Base-by-base conservation (phyloP, 2,113 vertebrate genomes). In the Prionailurus viverrinus region DNA sequence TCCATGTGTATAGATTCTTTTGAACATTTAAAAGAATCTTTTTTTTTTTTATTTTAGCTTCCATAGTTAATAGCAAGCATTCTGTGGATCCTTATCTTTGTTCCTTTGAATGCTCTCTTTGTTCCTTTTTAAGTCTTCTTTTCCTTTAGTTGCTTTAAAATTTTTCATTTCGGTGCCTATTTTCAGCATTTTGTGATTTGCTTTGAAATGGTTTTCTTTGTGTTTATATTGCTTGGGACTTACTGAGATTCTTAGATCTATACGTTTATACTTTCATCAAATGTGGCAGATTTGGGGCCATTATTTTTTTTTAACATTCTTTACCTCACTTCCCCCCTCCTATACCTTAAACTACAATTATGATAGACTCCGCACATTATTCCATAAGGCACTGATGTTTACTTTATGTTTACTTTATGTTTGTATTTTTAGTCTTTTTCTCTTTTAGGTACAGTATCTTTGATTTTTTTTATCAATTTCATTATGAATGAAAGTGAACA, bases 391-490 rank as follows among this genome's bases (percentile, higher is more conserved):
- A 69, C 45, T 53, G 45, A 36, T 87, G 55, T 71, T 53, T n/a
- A 69, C n/a, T 66, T 66, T 66, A 68, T 33, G 13, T 68, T 7
- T 68, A 68, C 33, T 69, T 69, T 69, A 41, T 74, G 13, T 2
- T 80, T 74, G 14, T 86, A 78, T 66, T 85, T 93, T 41, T 55
- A 55, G 27, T n/a, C 33, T 86, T 93, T 93, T 73, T 85, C 41
- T 41, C 51, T 41, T 76, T 78, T 51, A 33, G 58, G 5, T 25
- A 61, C 58, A 61, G 21, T 61, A 39, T 66, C 41, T 74, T 71
- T 65, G 36, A n/a, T 41, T 25, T 63, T 80, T 48, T 48, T 39
- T 36, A 31, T 78, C 33, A 86, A 13, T 68, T 89, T 74, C 69
- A 74, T 74, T 53, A 89, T 13, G 53, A 61, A 74, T 74, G 15